Evolutionary conservation across 2,797 vertebrate genomes (phyloP), one percentile per base, ranked within the genome.

Genomic region (Gastrophryne carolinensis): DNA sequence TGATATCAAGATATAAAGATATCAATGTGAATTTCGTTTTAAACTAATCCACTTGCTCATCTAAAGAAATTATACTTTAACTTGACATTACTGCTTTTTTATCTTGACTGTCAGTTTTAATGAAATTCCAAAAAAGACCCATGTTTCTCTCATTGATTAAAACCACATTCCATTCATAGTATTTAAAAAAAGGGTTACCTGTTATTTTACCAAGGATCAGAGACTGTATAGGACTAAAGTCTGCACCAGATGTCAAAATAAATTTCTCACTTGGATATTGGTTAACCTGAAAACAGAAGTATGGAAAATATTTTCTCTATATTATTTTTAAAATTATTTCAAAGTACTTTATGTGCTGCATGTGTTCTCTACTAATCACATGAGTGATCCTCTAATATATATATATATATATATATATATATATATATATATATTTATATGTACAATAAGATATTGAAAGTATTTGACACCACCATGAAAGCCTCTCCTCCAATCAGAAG

Each of bases 171-270:
- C 3, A 53, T 57, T 82, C 79, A 73, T 80, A 3, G 82, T 79
- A 5, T 21, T 13, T 82, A 70, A 47, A 72, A 39, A 41, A 24
- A 63, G 52, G 88, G 93, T 93, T 83, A 98, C 96, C 90, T 58
- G 83, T 85, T 81, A 95, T 86, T 86, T 91, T 94, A 58, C 96
- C 96, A 50, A 98, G 86, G 52, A 90, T 82, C 26, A 98, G 89
- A 13, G 89, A 93, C 72, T 87, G 93, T 81, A 95, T 69, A 68
- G 89, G 91, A 75, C 92, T 95, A 84, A 98, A 95, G 76, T 96
- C 93, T 39, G 82, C 88, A 41, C 92, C 94, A 58, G 92, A 94
- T 9, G 93, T 91, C 41, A 98, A 81, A 79, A 90, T 89, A 78
- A 95, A 95, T 79, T 94, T 87, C 74, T 94, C 92, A 83, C 73